Evolutionary conservation across 2,113 vertebrate genomes (phyloP).

Genomic region (Mesoclemmys tuberculata): DNA sequence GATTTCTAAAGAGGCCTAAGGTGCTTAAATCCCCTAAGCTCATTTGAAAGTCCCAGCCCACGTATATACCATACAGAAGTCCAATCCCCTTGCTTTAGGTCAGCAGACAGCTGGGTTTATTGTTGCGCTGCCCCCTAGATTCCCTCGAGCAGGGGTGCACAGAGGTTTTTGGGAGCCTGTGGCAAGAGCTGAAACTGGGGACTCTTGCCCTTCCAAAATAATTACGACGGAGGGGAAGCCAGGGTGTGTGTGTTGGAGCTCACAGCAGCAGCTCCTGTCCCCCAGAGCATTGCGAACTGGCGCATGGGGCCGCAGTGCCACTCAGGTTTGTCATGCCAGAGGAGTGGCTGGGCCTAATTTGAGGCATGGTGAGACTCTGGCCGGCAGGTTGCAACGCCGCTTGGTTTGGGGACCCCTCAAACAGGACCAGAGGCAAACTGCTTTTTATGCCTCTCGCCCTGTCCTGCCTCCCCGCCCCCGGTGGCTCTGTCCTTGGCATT

Average conservation of each 20-base stretch:
- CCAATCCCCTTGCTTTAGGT: not conserved
- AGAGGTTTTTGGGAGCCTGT: not conserved
- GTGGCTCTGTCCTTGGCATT: not conserved
- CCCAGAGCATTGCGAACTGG: not conserved
- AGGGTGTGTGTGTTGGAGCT: not conserved
- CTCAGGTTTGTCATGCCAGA: not conserved
- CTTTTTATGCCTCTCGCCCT: too few relatives aligned
- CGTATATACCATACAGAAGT: not conserved
- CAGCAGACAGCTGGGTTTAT: not conserved
- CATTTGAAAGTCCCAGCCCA: not conserved
- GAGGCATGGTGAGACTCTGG: not conserved
- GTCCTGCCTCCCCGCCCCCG: too few relatives aligned
- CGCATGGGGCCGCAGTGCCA: rapidly evolving
- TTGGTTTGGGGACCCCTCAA: not conserved
- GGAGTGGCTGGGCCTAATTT: not conserved
- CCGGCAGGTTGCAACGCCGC: not conserved
- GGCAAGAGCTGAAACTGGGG: not conserved
- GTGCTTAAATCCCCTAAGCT: not conserved
- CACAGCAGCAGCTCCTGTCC: not conserved
- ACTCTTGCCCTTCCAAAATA: not conserved
- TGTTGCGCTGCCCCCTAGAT: not conserved
- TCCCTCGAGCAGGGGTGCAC: not conserved
- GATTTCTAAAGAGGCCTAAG: not conserved
- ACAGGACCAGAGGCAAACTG: not conserved
- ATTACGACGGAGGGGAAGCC: not conserved